These are phyloP conservation scores for Enhydra lutris DNA, from an alignment of 2,113 vertebrate genomes.

Conservation along the genomic window DNA sequence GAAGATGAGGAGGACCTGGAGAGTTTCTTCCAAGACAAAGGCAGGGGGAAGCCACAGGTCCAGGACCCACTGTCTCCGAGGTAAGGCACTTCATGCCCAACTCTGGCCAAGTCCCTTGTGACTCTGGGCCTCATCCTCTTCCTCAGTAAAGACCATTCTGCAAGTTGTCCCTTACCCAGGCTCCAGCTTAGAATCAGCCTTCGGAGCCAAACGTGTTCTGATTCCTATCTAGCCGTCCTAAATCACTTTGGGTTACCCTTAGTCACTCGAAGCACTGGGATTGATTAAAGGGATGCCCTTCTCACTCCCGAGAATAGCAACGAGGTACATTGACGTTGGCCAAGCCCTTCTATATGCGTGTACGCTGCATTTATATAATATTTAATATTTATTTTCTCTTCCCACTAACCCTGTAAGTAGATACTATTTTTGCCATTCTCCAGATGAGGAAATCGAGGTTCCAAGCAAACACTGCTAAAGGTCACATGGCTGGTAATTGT, in stretches of 20 bases:
- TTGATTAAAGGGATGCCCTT: not conserved
- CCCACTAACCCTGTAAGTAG: not conserved
- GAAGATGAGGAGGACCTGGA: constrained; percentile 73
- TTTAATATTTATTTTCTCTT: constrained; percentile 12
- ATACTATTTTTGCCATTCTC: not conserved
- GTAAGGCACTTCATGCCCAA: constrained; percentile 67
- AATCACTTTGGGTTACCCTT: not conserved
- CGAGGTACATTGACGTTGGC: not conserved
- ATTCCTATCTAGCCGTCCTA: not conserved
- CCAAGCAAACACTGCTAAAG: not conserved
- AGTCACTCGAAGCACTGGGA: not conserved
- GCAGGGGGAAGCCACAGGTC: constrained; percentile 43
- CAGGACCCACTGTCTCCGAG: constrained; percentile 61
- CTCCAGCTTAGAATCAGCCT: not conserved
- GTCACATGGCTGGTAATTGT: not conserved
- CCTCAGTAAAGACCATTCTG: not conserved
- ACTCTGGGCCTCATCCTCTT: not conserved
- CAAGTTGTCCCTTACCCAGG: not conserved
- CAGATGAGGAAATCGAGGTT: not conserved
- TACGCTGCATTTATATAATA: not conserved
- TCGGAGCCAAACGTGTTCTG: not conserved
- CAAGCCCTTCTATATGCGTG: not conserved
- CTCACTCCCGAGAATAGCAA: not conserved
- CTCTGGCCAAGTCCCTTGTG: not conserved
- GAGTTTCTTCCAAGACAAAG: constrained; percentile 66